phyloP scores from a whole-genome alignment of 1,140 invertebrate genomes.

The Nautilus pompilius region DNA sequence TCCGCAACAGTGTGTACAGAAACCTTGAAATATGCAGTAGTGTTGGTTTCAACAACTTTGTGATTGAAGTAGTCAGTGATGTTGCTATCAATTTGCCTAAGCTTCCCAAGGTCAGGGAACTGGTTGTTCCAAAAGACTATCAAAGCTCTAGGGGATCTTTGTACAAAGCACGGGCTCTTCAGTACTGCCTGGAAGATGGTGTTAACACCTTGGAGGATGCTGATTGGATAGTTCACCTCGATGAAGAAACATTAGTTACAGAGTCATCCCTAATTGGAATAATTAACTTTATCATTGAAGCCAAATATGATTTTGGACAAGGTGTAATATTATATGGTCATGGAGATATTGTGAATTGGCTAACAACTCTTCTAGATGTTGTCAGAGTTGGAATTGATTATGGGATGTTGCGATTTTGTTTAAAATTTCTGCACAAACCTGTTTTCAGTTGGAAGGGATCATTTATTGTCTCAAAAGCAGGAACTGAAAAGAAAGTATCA shows the following conservation, averaged over 20 bases:
- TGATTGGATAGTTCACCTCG: slow-evolving; percentile 97
- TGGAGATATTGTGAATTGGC: slow-evolving; percentile 92
- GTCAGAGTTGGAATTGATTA: slow-evolving; percentile 88
- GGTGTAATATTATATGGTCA: slow-evolving; percentile 97
- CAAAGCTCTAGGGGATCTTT: slow-evolving; percentile 84
- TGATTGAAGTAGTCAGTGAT: slow-evolving; percentile 96
- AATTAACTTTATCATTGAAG: slow-evolving; percentile 90
- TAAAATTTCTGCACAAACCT: slow-evolving; percentile 90
- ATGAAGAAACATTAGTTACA: slow-evolving; percentile 95
- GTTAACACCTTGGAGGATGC: slow-evolving; percentile 80
- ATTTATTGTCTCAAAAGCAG: slow-evolving; percentile 67
- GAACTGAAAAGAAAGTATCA: slow-evolving; percentile 83
- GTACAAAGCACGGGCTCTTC: slow-evolving; percentile 92
- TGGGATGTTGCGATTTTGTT: slow-evolving; percentile 91
- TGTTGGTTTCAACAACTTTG: slow-evolving; percentile 91
- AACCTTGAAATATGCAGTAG: slow-evolving; percentile 88
- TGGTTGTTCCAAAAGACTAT: slow-evolving; percentile 83
- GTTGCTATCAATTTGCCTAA: slow-evolving; percentile 74
- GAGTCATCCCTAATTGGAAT: slow-evolving; percentile 85
- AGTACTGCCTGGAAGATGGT: slow-evolving; percentile 91
- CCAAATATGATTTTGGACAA: slow-evolving; percentile 95
- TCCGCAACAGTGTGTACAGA: slow-evolving; percentile 78
- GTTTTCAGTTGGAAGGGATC: slow-evolving; percentile 90
- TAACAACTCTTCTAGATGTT: slow-evolving; percentile 93
- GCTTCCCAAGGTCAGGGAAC: slow-evolving; percentile 71